A percentile compares a stretch with the other conserved stretches of the same genome.
phyloP scores from a whole-genome alignment of 2,113 vertebrate genomes.

The Elgaria multicarinata region DNA sequence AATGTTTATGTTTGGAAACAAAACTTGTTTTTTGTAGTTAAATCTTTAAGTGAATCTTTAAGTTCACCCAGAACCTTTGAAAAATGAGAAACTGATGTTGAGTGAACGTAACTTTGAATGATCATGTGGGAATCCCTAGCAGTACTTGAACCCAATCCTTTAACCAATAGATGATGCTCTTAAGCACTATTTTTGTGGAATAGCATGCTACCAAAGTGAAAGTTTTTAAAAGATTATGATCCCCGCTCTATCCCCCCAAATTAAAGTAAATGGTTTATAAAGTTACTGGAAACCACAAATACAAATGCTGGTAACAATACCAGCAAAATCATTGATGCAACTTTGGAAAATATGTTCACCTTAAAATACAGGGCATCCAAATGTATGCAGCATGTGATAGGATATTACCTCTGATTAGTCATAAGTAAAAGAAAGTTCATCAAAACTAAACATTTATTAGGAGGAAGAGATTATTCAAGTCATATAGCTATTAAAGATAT shows the following conservation, averaged over 20 bases:
- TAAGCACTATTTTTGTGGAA: not conserved
- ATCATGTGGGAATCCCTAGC: not conserved
- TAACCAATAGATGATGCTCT: not conserved
- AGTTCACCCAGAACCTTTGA: no score
- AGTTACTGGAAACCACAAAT: not conserved
- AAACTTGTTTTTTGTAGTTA: no score
- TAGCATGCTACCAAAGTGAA: not conserved
- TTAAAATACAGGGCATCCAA: constrained; percentile 51
- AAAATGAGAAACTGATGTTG: not conserved
- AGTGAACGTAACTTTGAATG: not conserved
- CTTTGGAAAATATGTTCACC: constrained; percentile 16
- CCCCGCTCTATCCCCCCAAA: not conserved
- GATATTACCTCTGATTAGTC: constrained; percentile 55
- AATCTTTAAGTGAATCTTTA: no score
- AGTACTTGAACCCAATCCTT: not conserved
- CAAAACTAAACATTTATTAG: constrained; percentile 52
- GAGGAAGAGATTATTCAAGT: constrained; percentile 32
- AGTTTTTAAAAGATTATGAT: not conserved
- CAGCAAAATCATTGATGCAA: not conserved
- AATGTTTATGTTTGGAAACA: no score
- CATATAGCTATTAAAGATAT: not conserved
- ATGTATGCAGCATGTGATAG: constrained; percentile 42
- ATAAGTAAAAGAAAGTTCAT: constrained; percentile 48
- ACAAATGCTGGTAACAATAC: not conserved
- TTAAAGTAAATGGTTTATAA: not conserved